phyloP scores from a whole-genome alignment of 2,888 invertebrate species.

The Tetheella fluctuosa region DNA sequence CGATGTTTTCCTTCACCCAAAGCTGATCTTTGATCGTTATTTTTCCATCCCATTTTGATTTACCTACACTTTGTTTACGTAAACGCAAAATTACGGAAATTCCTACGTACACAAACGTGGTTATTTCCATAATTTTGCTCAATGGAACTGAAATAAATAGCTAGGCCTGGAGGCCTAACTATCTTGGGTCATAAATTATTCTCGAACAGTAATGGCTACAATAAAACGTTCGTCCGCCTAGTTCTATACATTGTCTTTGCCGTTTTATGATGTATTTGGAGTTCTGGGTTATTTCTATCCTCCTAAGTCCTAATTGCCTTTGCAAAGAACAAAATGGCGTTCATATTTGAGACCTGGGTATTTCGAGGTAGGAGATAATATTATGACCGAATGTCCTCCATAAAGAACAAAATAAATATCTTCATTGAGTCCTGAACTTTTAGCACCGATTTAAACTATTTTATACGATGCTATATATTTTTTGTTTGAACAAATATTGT shows the following conservation, averaged over 20 bases:
- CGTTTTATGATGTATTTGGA: constrained; percentile 19
- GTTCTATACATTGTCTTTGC: constrained; percentile 25
- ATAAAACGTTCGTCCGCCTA: constrained; percentile 37
- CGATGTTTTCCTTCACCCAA: too few species aligned
- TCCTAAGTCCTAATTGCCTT: too few species aligned
- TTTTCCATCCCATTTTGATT: not conserved
- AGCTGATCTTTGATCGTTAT: too few species aligned
- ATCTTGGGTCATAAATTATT: constrained; percentile 43
- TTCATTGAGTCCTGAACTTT: too few species aligned
- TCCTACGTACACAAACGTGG: constrained; percentile 13
- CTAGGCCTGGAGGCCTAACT: constrained; percentile 28
- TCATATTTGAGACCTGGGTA: too few species aligned
- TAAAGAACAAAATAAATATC: too few species aligned
- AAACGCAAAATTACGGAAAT: constrained; percentile 2
- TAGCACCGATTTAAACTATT: too few species aligned
- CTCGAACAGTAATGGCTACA: constrained; percentile 41
- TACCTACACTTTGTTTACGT: not conserved
- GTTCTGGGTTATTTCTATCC: constrained; percentile 2
- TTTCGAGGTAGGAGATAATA: too few species aligned
- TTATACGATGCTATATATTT: too few species aligned
- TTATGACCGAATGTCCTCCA: too few species aligned
- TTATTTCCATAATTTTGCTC: constrained; percentile 26
- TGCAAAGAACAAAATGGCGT: too few species aligned
- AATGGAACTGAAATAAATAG: constrained; percentile 33
- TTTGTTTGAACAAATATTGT: too few species aligned